These are phyloP conservation scores for Mus spicilegus DNA, from an alignment of 2,113 vertebrate genomes.

Conservation along the genomic window DNA sequence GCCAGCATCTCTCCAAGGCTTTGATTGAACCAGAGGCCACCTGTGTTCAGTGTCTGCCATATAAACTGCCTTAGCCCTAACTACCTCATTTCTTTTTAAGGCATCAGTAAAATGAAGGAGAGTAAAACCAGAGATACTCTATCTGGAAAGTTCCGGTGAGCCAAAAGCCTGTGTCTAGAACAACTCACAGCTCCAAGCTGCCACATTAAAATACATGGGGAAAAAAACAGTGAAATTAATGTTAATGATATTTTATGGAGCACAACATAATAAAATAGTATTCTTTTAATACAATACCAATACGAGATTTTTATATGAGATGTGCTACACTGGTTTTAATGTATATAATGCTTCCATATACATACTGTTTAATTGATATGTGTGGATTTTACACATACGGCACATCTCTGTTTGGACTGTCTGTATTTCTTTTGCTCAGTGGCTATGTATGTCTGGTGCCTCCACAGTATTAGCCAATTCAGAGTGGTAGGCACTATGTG, in stretches of 20 bases:
- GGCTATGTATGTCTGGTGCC: neutral
- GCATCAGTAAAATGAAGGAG: neutral
- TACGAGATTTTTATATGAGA: conserved; percentile 29
- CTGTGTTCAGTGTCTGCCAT: neutral
- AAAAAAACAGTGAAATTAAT: neutral
- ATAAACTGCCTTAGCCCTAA: neutral
- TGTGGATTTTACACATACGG: neutral
- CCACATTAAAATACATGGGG: neutral
- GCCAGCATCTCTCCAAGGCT: neutral
- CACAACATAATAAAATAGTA: neutral
- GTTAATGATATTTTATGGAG: neutral
- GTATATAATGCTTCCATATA: neutral
- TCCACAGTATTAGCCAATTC: neutral
- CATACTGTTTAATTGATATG: neutral
- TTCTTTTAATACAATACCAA: neutral
- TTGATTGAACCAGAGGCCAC: neutral
- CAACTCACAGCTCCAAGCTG: neutral
- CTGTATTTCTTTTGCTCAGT: neutral
- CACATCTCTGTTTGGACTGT: neutral
- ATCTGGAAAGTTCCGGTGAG: conserved; percentile 4
- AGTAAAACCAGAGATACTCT: conserved; percentile 33
- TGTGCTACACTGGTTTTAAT: neutral
- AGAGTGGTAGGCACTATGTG: neutral
- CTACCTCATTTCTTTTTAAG: neutral
- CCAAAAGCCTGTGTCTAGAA: neutral